Percentiles rank a stretch among this genome's conserved stretches.
Conservation (phyloP, 2,888 invertebrate genomes). For the Caenorhabditis drosophilae region DNA sequence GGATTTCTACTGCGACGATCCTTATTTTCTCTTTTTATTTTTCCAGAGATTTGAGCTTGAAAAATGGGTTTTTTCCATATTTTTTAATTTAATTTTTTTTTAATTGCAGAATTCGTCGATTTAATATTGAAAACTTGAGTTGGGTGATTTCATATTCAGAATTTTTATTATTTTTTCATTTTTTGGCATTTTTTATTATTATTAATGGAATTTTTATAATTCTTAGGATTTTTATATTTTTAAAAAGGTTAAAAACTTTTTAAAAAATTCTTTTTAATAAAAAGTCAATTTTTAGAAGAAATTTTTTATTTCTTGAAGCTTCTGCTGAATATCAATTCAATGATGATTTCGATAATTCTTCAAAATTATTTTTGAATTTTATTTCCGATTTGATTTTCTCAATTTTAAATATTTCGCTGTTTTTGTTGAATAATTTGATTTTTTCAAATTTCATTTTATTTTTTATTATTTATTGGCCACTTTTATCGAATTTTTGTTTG, state of each 20-base stretch:
- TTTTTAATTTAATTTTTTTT: neutral
- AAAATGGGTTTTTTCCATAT: neutral
- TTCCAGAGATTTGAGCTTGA: neutral
- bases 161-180: neutral
- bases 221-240: too few relatives aligned
- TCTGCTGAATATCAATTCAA: too few relatives aligned
- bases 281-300: too few relatives aligned
- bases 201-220: neutral
- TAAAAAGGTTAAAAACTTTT: neutral
- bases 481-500: neutral
- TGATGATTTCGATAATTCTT: too few relatives aligned
- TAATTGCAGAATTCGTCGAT: neutral
- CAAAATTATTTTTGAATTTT: too few relatives aligned
- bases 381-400: too few relatives aligned
- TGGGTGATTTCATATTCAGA: neutral
- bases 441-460: neutral
- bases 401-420: too few relatives aligned
- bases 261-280: neutral
- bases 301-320: too few relatives aligned
- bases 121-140: neutral
- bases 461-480: neutral
- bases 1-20: neutral
- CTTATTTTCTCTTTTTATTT: neutral
- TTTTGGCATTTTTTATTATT: neutral
- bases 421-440: neutral